phyloP scores from a whole-genome alignment of 2,113 vertebrate genomes.

The Lagenorhynchus albirostris region DNA sequence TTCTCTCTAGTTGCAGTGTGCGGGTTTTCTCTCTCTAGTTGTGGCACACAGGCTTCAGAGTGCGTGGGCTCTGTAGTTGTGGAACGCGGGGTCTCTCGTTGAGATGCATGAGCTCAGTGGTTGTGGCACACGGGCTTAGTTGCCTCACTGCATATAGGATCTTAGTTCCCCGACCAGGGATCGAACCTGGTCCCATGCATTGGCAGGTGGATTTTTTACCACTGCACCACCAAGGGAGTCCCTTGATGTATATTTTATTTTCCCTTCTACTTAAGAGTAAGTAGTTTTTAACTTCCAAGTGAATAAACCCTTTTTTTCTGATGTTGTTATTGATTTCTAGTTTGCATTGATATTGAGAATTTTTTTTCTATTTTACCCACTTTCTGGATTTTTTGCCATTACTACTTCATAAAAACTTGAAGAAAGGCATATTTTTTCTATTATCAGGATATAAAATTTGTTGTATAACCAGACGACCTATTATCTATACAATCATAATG shows the following conservation, averaged over 20 bases:
- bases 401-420: neutral
- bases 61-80: fast-evolving
- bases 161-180: too few relatives aligned
- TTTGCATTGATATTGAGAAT: neutral
- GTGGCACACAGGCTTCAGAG: too few relatives aligned
- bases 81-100: fast-evolving
- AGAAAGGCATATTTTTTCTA: neutral
- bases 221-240: too few relatives aligned
- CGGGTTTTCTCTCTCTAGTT: too few relatives aligned
- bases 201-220: too few relatives aligned
- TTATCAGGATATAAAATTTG: neutral
- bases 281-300: neutral
- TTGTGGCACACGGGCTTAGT: too few relatives aligned
- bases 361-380: neutral
- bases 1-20: too few relatives aligned
- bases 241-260: neutral
- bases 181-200: too few relatives aligned
- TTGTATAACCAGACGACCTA: neutral
- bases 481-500: neutral
- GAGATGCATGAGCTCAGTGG: too few relatives aligned
- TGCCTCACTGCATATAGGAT: too few relatives aligned
- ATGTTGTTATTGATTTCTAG: neutral
- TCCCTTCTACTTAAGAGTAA: neutral
- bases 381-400: neutral
- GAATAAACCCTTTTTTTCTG: neutral